phyloP scores from a whole-genome alignment of 2,797 vertebrate genomes.

The Ptychobarbus kaznakovi region DNA sequence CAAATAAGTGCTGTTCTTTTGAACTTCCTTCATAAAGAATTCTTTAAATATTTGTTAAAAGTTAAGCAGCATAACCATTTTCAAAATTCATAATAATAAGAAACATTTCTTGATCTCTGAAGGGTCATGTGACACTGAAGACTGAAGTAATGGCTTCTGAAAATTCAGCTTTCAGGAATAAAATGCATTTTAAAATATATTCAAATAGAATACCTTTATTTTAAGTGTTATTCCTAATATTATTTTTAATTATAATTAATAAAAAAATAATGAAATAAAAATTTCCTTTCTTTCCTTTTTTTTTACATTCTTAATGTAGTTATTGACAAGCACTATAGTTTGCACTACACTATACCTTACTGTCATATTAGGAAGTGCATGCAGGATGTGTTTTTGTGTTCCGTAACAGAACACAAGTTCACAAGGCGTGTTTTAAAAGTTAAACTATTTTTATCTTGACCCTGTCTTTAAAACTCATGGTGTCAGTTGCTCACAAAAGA shows the following conservation, averaged over 20 bases:
- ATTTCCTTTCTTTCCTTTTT: neutral
- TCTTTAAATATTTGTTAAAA: neutral
- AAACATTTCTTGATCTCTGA: neutral
- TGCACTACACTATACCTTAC: neutral
- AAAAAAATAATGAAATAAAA: neutral
- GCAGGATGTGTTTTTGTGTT: neutral
- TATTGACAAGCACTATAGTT: neutral
- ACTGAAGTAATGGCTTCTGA: neutral
- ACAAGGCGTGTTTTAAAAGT: neutral
- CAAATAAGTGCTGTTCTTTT: neutral
- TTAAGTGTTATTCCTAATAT: neutral
- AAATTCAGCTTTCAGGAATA: neutral
- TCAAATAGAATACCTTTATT: neutral
- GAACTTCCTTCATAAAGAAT: neutral
- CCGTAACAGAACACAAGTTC: too few species aligned
- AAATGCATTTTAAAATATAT: neutral
- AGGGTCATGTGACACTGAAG: neutral
- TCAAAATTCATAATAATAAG: neutral
- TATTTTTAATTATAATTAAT: neutral
- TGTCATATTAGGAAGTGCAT: neutral
- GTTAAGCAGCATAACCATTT: neutral
- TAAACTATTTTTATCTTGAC: neutral
- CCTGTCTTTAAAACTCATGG: too few species aligned
- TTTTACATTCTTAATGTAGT: neutral
- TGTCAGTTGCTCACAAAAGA: neutral